phyloP scores from a whole-genome alignment of 2,113 vertebrate species.

The Condylura cristata region DNA sequence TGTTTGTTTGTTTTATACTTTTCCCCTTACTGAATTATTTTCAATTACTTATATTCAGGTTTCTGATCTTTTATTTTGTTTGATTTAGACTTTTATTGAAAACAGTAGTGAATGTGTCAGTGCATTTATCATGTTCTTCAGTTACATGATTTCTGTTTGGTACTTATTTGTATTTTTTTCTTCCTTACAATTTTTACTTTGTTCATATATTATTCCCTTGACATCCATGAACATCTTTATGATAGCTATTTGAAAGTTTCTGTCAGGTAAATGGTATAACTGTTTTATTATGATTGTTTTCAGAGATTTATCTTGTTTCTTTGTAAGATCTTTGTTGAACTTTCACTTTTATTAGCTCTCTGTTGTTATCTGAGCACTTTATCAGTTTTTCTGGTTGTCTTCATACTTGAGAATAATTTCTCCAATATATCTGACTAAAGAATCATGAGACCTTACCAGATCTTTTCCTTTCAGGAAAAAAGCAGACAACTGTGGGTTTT shows the following conservation, averaged over 20 bases:
- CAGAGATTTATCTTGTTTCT: neutral
- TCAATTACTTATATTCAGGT: neutral
- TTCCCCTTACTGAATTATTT: neutral
- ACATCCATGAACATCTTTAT: neutral
- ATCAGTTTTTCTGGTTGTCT: neutral
- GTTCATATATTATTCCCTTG: neutral
- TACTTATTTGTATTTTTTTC: neutral
- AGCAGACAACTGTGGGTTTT: too few species aligned
- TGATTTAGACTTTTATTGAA: neutral
- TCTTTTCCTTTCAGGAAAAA: too few species aligned
- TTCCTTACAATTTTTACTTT: neutral
- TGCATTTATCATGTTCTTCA: neutral
- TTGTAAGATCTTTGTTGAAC: neutral
- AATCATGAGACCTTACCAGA: too few species aligned
- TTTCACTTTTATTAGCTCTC: neutral
- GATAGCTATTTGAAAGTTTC: neutral
- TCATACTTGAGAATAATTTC: neutral
- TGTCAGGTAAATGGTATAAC: neutral
- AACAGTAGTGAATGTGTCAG: neutral
- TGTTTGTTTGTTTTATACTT: neutral
- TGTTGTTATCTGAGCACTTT: neutral
- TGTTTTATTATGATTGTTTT: neutral
- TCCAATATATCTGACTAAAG: neutral
- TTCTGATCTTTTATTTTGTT: neutral
- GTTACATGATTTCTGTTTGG: neutral